Evolutionary conservation across 2,797 vertebrate species (phyloP).

Genomic region (Adrianichthys oophorus): DNA sequence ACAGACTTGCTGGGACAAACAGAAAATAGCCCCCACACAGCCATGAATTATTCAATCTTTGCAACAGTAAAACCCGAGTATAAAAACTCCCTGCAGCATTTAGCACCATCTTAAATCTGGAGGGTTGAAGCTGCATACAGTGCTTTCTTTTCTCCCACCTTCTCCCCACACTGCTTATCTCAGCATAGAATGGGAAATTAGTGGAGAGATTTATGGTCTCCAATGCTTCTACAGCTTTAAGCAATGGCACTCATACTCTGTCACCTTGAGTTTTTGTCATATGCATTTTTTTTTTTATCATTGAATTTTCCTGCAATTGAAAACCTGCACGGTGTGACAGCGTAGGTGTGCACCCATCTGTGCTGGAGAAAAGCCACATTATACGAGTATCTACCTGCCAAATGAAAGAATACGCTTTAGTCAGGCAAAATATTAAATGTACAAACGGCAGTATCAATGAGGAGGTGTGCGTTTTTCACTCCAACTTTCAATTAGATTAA

Average conservation of each 20-base stretch:
- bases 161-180: constrained; percentile 1
- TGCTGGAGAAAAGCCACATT: constrained; percentile 6
- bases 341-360: constrained; percentile 25
- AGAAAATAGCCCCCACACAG: constrained; percentile 24
- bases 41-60: constrained; percentile 59
- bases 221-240: not conserved
- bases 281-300: constrained; percentile 7
- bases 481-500: constrained; percentile 9
- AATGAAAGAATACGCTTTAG: constrained; percentile 8
- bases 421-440: constrained; percentile 22
- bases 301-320: constrained; percentile 5
- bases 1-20: constrained; percentile 7
- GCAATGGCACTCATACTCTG: not conserved
- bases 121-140: constrained; percentile 1
- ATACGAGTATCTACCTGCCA: constrained; percentile 18
- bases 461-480: constrained; percentile 29
- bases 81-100: constrained; percentile 29
- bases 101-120: constrained; percentile 29
- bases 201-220: constrained; percentile 5
- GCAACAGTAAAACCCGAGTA: constrained; percentile 24
- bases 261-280: constrained; percentile 8
- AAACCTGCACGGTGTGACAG: constrained; percentile 7
- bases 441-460: constrained; percentile 1
- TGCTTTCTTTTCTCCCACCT: constrained; percentile 4
- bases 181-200: not conserved